phyloP scores from a whole-genome alignment of 1,140 invertebrate species.

The Drosophila virilis region DNA sequence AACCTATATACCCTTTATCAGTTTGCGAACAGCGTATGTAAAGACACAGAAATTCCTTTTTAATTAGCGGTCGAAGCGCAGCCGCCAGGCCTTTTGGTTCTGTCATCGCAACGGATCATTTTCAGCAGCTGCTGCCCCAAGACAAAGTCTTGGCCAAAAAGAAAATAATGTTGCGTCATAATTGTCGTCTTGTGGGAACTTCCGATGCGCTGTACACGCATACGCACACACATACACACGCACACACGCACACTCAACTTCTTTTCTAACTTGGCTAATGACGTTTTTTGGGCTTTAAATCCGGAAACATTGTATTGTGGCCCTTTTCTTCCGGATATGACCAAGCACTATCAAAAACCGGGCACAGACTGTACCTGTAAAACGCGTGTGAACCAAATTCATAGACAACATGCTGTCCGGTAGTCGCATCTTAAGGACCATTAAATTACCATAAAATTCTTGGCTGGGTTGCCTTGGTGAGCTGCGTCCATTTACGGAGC shows the following conservation, averaged over 20 bases:
- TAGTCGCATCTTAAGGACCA: conserved; percentile 35
- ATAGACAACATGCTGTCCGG: conserved; percentile 15
- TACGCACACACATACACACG: conserved; percentile 13
- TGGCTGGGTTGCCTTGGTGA: conserved; percentile 54
- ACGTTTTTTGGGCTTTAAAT: conserved; percentile 70
- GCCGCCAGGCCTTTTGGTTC: conserved; percentile 25
- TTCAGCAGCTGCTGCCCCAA: conserved; percentile 40
- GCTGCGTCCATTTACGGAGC: conserved; percentile 39
- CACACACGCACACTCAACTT: background rate
- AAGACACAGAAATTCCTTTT: conserved; percentile 69
- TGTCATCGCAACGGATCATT: conserved; percentile 24
- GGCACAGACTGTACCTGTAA: conserved; percentile 16
- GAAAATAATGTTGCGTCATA: conserved; percentile 75
- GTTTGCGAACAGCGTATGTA: background rate
- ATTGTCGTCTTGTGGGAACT: conserved; percentile 74
- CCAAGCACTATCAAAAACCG: conserved; percentile 38
- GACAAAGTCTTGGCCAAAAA: conserved; percentile 44
- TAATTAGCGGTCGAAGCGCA: conserved; percentile 69
- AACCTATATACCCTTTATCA: background rate
- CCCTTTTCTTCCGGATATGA: conserved; percentile 62
- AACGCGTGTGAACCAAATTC: conserved; percentile 63
- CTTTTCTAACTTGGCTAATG: conserved; percentile 58
- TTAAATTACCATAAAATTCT: conserved; percentile 72
- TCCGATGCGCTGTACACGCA: conserved; percentile 50
- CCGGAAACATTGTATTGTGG: conserved; percentile 53